Evolutionary conservation across 2,113 vertebrate genomes (phyloP).

Genomic region (Furnarius figulus): DNA sequence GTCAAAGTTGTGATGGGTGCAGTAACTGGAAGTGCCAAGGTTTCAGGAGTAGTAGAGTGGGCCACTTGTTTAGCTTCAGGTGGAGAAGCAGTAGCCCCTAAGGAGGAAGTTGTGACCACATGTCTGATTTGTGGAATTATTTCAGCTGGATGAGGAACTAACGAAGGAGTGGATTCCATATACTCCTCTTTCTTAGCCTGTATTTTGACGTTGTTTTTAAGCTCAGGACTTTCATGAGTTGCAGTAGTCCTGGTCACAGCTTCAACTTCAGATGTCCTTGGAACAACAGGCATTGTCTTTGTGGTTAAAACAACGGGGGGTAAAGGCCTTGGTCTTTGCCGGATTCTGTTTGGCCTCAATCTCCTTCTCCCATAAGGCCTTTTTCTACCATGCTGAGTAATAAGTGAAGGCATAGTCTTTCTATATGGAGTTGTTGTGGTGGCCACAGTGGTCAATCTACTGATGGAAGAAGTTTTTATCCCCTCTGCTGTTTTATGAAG

Average conservation of each 20-base stretch:
- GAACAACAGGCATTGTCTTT: rapidly evolving
- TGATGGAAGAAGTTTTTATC: not conserved
- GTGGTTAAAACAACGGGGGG: not conserved
- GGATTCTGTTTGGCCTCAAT: slow-evolving; percentile 73
- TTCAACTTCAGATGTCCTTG: not conserved
- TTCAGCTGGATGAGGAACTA: not conserved
- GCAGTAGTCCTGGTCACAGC: not conserved
- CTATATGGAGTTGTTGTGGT: not conserved
- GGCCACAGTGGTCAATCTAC: not conserved
- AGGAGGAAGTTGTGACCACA: not conserved
- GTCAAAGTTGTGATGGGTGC: not conserved
- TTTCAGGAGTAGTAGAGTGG: not conserved
- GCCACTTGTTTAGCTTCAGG: not conserved
- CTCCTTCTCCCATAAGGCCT: slow-evolving; percentile 73
- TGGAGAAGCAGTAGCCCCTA: not conserved
- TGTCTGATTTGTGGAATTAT: not conserved
- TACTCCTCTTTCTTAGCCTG: not conserved
- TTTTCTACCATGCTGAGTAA: slow-evolving; percentile 63
- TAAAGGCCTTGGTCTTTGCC: slow-evolving; percentile 47
- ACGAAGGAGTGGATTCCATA: not conserved
- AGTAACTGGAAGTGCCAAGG: not conserved
- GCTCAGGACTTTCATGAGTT: not conserved
- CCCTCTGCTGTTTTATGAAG: not conserved
- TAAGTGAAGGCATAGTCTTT: not conserved
- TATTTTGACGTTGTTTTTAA: not conserved